phyloP scores from a whole-genome alignment of 2,797 vertebrate species.

The Microctenopoma steveboyesi region DNA sequence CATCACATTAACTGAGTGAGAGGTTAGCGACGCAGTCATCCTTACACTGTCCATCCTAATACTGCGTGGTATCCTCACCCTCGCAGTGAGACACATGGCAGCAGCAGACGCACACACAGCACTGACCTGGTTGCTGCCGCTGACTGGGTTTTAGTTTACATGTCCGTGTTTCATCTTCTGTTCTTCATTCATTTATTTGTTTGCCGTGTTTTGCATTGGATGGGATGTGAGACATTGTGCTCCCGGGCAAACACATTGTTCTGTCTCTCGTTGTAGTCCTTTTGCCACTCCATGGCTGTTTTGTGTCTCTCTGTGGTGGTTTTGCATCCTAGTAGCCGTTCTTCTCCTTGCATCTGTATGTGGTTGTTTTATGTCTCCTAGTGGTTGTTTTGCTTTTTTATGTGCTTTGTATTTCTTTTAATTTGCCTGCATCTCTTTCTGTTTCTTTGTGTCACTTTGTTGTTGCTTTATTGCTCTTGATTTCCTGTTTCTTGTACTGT shows the following conservation, averaged over 20 bases:
- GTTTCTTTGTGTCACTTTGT: no score
- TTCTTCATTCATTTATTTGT: no score
- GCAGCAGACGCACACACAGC: slow-evolving; percentile 20
- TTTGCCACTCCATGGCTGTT: no score
- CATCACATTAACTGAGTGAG: slow-evolving; percentile 28
- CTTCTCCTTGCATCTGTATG: no score
- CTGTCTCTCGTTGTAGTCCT: no score
- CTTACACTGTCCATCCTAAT: slow-evolving; percentile 4
- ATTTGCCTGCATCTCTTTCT: no score
- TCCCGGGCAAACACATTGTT: no score
- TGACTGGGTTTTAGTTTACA: slow-evolving; percentile 3
- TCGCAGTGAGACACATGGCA: slow-evolving; percentile 9
- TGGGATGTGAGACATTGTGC: no score
- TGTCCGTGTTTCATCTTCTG: background rate
- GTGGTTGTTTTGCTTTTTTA: no score
- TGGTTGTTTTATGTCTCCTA: background rate
- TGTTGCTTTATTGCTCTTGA: background rate
- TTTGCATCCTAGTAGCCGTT: background rate
- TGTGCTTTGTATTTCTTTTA: no score
- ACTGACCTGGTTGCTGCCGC: slow-evolving; percentile 14
- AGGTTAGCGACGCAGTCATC: slow-evolving; percentile 22
- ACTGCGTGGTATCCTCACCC: slow-evolving; percentile 37
- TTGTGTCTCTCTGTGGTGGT: background rate
- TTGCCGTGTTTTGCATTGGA: no score
- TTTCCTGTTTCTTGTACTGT: no score